Evolutionary conservation across 2,797 vertebrate species (phyloP).

Genomic region (Orestias chungarensis): DNA sequence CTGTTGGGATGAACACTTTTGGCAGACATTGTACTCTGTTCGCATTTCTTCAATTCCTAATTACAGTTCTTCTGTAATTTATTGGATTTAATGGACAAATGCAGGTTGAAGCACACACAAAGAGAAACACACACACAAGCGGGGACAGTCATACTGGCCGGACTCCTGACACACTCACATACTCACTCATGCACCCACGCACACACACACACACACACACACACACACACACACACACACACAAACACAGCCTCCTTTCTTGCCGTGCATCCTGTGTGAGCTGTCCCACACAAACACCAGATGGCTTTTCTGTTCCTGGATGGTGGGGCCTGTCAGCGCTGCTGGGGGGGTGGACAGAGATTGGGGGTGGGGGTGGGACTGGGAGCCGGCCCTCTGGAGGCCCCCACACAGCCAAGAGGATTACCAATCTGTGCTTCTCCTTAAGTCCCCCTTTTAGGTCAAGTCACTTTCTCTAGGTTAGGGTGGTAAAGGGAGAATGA

Average conservation of each 20-base stretch:
- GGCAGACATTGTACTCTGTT: neutral
- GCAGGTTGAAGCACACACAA: constrained; percentile 27
- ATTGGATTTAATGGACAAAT: constrained; percentile 31
- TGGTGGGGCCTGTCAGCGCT: constrained; percentile 74
- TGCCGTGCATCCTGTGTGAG: constrained; percentile 65
- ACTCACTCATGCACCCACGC: constrained; percentile 18
- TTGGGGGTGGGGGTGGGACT: constrained; percentile 49
- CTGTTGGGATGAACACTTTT: neutral
- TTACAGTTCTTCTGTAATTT: constrained; percentile 28
- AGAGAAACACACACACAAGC: constrained; percentile 35
- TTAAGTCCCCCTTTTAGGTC: constrained; percentile 29
- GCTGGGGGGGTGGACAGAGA: constrained; percentile 42
- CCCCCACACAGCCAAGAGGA: constrained; percentile 68
- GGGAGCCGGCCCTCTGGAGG: constrained; percentile 56
- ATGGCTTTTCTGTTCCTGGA: constrained; percentile 81
- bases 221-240: constrained; percentile 9
- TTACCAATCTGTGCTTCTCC: constrained; percentile 59
- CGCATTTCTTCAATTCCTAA: neutral
- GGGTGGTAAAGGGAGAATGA: neutral
- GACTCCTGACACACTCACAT: too few relatives aligned
- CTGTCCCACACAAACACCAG: constrained; percentile 84
- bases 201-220: constrained; percentile 22
- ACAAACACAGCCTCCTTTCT: constrained; percentile 21
- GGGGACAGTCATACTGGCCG: constrained; percentile 24
- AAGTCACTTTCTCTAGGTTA: constrained; percentile 55